phyloP scores from a whole-genome alignment of 2,888 invertebrate genomes.

The Mythimna pallens region DNA sequence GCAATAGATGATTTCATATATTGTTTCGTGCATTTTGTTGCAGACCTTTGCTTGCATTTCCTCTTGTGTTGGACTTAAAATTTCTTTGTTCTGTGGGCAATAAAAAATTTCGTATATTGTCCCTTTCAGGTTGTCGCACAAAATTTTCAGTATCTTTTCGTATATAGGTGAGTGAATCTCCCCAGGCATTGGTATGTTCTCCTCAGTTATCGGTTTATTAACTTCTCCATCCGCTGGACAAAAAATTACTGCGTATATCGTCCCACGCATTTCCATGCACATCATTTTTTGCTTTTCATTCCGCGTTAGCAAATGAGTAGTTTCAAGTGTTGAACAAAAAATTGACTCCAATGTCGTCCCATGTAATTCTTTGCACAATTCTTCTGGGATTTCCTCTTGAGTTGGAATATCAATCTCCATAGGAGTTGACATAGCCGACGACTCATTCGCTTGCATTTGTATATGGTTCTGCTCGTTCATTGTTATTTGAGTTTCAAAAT shows the following conservation, averaged over 20 bases:
- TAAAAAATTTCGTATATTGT: constrained; percentile 9
- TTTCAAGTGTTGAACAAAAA: constrained; percentile 11
- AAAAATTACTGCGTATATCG: constrained; percentile 21
- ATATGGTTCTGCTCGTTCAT: background rate
- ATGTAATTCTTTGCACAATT: constrained; percentile 12
- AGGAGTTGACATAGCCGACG: background rate
- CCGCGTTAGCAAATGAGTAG: background rate
- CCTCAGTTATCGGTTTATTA: background rate
- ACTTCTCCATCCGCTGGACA: background rate
- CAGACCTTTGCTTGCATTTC: constrained; percentile 22
- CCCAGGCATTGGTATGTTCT: background rate
- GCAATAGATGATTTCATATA: constrained; percentile 16
- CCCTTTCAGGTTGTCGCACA: constrained; percentile 11
- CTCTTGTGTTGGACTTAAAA: background rate
- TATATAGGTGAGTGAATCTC: constrained; percentile 6
- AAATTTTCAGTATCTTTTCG: background rate
- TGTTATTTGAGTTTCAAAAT: background rate
- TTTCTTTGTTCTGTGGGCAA: background rate
- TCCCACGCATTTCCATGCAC: constrained; percentile 22
- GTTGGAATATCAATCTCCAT: background rate
- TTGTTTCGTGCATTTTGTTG: constrained; percentile 14
- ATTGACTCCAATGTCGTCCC: constrained; percentile 20
- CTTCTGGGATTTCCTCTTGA: background rate
- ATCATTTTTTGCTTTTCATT: constrained; percentile 13
- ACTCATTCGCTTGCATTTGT: background rate